Evolutionary conservation across 2,797 vertebrate genomes (phyloP), one percentile per base, ranked within the genome.

Genomic region (Dallia pectoralis): DNA sequence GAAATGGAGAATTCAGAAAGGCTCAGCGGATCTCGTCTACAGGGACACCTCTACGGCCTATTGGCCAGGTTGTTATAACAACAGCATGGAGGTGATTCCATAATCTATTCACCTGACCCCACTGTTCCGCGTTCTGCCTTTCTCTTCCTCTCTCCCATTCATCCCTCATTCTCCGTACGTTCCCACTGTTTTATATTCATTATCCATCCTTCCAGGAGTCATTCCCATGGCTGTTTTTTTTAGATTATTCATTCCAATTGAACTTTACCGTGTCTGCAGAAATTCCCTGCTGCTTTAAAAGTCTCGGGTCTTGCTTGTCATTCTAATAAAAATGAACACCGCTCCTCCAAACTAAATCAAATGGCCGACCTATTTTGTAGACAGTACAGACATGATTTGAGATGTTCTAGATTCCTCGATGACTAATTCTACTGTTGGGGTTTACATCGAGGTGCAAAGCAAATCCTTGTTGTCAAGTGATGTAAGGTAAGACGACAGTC

Each of bases 201-300:
- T 47, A 73, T 67, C 8, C 67, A 33, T 69, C 59, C 33, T 77
- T 73, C 71, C 53, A 73, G 71, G 75, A 61, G 59, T 71, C 67
- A 69, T 67, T 66, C 75, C 67, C 67, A 64, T 30, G 63, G 66
- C 75, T 77, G 66, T 56, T 47, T 44, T 65, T 56, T 69, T 59
- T 73, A 61, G 59, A 77, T 77, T 70, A 73, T 69, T 65, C 67
- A 77, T 77, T 77, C 75, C 75, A 70, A 73, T 56, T 77, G 71
- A 77, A 77, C 67, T 70, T 70, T 56, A 70, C 61, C 48, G 48
- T 73, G 67, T 77, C 71, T 69, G 65, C 62, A 48, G 75, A 67
- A 77, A 77, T 73, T 73, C 75, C 75, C 71, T 25, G 47, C 67
- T 40, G 75, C 68, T 72, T 32, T 48, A 44, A 65, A 77, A 44